Evolutionary conservation across 2,113 vertebrate genomes (phyloP), one percentile per base, ranked within the genome.

Genomic region (Oriolus oriolus): DNA sequence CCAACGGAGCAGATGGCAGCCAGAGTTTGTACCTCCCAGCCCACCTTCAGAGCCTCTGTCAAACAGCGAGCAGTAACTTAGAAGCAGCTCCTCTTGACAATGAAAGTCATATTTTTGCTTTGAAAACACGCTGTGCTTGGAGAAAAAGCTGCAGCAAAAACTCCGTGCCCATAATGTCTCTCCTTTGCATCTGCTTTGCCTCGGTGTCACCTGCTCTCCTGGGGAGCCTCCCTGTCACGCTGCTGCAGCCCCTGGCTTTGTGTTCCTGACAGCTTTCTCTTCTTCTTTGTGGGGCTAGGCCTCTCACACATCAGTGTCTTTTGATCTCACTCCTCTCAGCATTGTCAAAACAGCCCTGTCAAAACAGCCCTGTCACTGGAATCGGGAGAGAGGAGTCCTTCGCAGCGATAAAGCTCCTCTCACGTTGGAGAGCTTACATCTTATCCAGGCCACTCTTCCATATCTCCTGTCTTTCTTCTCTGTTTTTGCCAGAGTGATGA

Each of bases 301-400:
- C 77, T 84, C 91, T 53, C 92, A 61, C 87, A 94, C 30, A 94
- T 89, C 89, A 35, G 52, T 12, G 69, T 82, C 87, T 89, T 96
- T 84, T 95, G 93, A 96, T 97, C 89, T 95, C 47, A 1, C 42
- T 80, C 33, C 47, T 86, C 88, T 92, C 93, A 87, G 73, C 49
- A 1, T 57, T 75, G 80, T 91, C 94, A 89, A 84, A 96, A 92
- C 92, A 93, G 79, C 59, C 66, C 33, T 94, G 87, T 96, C 94
- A 94, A 88, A 97, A 74, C 89, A 93, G 6, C 22, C 45, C 86
- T 78, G 86, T 78, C 87, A 56, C 60, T 39, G 65, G 89, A 71
- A 35, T 10, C 45, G 83, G 68, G 77, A 78, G 22, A 9, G 61
- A 89, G 47, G 41, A 89, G 74, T 21, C 84, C 74, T 73, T 84